phyloP scores from a whole-genome alignment of 2,888 invertebrate species.

The Dolomedes plantarius region DNA sequence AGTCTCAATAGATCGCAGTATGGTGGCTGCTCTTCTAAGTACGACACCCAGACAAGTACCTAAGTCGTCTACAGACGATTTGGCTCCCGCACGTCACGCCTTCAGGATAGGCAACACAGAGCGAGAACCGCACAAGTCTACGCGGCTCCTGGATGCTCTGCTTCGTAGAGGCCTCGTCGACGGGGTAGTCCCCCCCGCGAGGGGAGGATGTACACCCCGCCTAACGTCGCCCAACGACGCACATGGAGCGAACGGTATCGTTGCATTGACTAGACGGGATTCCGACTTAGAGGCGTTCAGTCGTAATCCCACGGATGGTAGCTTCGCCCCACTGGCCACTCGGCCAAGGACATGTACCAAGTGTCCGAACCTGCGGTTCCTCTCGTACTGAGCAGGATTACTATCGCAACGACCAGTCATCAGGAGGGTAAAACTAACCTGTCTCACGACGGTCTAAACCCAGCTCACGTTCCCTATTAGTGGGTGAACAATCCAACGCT shows the following conservation, averaged over 20 bases:
- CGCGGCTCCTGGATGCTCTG: no score
- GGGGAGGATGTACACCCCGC: no score
- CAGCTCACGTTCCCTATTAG: conserved; percentile 83
- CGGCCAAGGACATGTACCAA: conserved; percentile 82
- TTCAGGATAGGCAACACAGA: no score
- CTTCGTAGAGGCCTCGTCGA: no score
- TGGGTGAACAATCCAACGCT: conserved; percentile 85
- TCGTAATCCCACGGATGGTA: conserved; percentile 81
- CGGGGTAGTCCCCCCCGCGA: no score
- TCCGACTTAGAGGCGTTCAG: conserved; percentile 80
- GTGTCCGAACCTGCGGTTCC: conserved; percentile 81
- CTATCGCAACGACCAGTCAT: conserved; percentile 78
- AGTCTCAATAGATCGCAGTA: no score
- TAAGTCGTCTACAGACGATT: no score
- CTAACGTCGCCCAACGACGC: conserved; percentile 77
- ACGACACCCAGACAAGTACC: no score
- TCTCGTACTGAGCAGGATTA: conserved; percentile 80
- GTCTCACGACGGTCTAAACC: conserved; percentile 83
- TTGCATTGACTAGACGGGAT: conserved; percentile 81
- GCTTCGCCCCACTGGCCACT: conserved; percentile 82
- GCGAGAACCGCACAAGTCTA: no score
- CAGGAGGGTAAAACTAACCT: conserved; percentile 75
- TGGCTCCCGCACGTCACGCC: no score
- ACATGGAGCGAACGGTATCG: conserved; percentile 73
- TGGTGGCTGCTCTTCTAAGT: no score